These are phyloP conservation scores for Caloenas nicobarica DNA, from an alignment of 2,113 vertebrate genomes.

Conservation along the genomic window DNA sequence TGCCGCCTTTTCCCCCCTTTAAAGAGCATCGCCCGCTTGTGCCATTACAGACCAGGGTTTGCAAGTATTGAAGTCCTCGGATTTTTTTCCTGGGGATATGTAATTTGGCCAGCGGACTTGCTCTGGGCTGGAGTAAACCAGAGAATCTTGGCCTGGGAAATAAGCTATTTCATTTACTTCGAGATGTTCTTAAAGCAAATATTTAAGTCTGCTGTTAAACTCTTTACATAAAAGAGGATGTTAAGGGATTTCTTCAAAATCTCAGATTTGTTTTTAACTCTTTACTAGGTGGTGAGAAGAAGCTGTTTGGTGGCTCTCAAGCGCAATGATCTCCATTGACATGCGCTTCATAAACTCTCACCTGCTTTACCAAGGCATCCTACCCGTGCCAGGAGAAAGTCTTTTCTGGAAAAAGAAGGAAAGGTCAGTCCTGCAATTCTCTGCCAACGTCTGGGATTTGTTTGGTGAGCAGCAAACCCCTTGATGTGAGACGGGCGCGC, in stretches of 20 bases:
- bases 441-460: background rate
- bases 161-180: slow-evolving; percentile 3
- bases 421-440: background rate
- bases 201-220: slow-evolving; percentile 51
- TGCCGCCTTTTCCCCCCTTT: background rate
- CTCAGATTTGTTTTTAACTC: slow-evolving; percentile 15
- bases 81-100: background rate
- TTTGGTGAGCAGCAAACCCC: slow-evolving; percentile 1
- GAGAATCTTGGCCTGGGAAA: background rate
- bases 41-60: background rate
- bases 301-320: slow-evolving; percentile 9
- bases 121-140: background rate
- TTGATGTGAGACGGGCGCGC: background rate
- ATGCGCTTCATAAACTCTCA: slow-evolving; percentile 5
- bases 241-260: slow-evolving; percentile 32
- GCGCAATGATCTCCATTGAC: slow-evolving; percentile 8
- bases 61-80: background rate
- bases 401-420: background rate
- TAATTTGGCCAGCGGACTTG: slow-evolving; percentile 29
- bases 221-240: background rate
- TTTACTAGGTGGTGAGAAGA: slow-evolving; percentile 15
- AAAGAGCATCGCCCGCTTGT: slow-evolving; percentile 37
- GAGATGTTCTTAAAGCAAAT: slow-evolving; percentile 51
- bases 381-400: background rate
- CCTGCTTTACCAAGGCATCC: background rate